Evolutionary conservation across 2,797 vertebrate genomes (phyloP), one percentile per base, ranked within the genome.

Genomic region (Epinephelus malabaricus): DNA sequence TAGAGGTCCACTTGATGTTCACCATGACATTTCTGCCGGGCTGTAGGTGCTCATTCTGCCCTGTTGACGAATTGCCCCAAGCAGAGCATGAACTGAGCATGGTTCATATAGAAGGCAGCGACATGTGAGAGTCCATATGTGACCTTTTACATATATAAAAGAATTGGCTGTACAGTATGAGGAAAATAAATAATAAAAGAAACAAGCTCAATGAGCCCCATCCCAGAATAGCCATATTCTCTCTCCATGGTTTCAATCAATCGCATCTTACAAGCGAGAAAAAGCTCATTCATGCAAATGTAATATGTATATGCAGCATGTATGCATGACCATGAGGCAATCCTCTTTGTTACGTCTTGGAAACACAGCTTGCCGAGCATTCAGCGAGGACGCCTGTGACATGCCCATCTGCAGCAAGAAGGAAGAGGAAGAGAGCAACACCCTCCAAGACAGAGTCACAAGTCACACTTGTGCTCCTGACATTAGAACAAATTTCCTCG

Each of bases 401-500:
- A 38, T 2, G 55, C 51, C 19, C 30, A 53, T 81, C 59, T 60
- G 64, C 6, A 2, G 12, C 14, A 11, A 75, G 63, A 17, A 55
- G 15, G 38, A n/a, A 21, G 58, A 40, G 19, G 7, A 9, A 51
- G n/a, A 46, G 56, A 51, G 62, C 62, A 69, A 66, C 46, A 79
- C 60, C 82, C 85, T 78, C 56, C 34, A 65, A 77, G 73, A 73
- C 53, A 68, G 64, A 91, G 87, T 88, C 92, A 90, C 92, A 89
- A 90, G 92, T 89, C 86, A 47, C 83, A 82, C 82, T 90, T 86
- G 82, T 87, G 84, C 78, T 85, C 38, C n/a, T 17, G 1, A 49
- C 76, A 38, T 89, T 63, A 12, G 62, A 84, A 81, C 74, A 78
- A 74, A 88, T 77, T 30, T 80, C 73, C 72, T 86, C 82, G 81